These are phyloP conservation scores for Gnathonemus echidnorhynchus DNA, from an alignment of 2,113 vertebrate genomes.

Conservation along the genomic window DNA sequence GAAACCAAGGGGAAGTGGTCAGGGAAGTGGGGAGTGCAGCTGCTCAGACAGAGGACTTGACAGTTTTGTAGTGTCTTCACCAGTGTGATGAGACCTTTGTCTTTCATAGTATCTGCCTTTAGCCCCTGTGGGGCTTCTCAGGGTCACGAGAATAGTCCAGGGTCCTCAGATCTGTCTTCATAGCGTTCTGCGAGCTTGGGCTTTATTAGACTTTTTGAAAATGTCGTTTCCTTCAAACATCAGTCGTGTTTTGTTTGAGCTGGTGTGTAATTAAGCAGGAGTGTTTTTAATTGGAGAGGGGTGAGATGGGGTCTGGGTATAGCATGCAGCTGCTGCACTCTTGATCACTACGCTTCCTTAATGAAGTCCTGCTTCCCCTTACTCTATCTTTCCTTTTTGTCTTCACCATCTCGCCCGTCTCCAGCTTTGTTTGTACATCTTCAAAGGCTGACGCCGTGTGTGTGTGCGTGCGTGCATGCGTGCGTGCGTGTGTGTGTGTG, in stretches of 20 bases:
- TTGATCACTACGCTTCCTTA: background rate
- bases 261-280: background rate
- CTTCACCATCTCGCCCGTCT: background rate
- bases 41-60: background rate
- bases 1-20: background rate
- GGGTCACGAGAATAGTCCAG: background rate
- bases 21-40: background rate
- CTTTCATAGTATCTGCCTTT: background rate
- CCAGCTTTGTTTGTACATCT: background rate
- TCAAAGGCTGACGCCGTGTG: constrained; percentile 29
- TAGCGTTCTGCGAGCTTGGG: background rate
- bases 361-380: background rate
- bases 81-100: background rate
- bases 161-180: background rate
- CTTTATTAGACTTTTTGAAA: background rate
- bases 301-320: background rate
- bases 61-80: background rate
- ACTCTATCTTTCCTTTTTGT: constrained; percentile 1
- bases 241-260: constrained; percentile 2
- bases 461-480: fast-evolving
- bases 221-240: background rate
- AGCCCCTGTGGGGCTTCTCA: background rate
- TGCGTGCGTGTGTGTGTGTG: background rate
- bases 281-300: constrained; percentile 7
- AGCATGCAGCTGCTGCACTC: background rate